Evolutionary conservation across 2,888 invertebrate species (phyloP).

Genomic region (Laothoe populi): DNA sequence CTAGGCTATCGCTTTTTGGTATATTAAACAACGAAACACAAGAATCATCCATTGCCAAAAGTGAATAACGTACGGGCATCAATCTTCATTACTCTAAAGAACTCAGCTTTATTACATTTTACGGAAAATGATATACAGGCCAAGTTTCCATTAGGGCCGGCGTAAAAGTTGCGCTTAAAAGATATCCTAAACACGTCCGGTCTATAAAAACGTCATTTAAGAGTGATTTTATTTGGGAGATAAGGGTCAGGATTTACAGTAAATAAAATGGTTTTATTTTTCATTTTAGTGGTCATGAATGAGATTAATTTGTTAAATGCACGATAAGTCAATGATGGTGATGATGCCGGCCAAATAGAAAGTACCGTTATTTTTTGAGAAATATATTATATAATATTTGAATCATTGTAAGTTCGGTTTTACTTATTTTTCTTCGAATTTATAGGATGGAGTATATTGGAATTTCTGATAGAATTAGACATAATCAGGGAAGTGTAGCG

Average conservation of each 20-base stretch:
- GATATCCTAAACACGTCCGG: background rate
- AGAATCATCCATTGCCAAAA: background rate
- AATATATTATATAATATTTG: too few relatives aligned
- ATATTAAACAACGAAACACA: background rate
- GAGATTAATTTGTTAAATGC: too few relatives aligned
- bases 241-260: background rate
- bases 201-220: background rate
- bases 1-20: too few relatives aligned
- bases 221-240: background rate
- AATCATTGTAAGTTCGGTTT: too few relatives aligned
- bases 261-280: background rate
- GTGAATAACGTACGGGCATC: background rate
- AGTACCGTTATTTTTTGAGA: too few relatives aligned
- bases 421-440: too few relatives aligned
- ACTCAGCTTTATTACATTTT: slow-evolving; percentile 17
- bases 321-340: too few relatives aligned
- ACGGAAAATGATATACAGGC: slow-evolving; percentile 11
- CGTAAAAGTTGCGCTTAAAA: background rate
- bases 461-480: too few relatives aligned
- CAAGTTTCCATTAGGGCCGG: slow-evolving; percentile 10
- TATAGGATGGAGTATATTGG: too few relatives aligned
- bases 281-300: background rate
- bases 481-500: too few relatives aligned
- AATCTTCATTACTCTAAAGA: slow-evolving; percentile 14
- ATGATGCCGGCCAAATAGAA: too few relatives aligned